phyloP scores from a whole-genome alignment of 2,888 invertebrate species.

The Ellobium chinense region DNA sequence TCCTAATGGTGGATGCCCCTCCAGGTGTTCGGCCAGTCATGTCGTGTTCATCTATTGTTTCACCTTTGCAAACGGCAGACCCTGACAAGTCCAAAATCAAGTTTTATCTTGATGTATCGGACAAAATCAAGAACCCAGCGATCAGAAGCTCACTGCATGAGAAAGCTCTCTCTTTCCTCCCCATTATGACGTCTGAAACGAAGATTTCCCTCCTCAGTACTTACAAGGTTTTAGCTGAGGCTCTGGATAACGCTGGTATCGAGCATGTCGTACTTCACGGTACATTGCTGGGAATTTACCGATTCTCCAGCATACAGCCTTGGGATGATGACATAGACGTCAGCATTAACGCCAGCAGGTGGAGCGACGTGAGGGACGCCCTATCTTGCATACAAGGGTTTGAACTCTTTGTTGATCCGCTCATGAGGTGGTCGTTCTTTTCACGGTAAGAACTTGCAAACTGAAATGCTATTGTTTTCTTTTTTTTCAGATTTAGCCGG shows the following conservation, averaged over 20 bases:
- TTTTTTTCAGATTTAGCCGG: too few species aligned
- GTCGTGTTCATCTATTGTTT: too few species aligned
- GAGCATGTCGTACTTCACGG: not conserved
- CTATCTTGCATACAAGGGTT: conserved; percentile 3
- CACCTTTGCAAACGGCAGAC: too few species aligned
- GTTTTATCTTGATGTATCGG: too few species aligned
- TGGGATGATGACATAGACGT: conserved; percentile 28
- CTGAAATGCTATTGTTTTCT: not conserved
- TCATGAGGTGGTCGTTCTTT: not conserved
- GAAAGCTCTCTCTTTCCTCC: too few species aligned
- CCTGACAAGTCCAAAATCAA: too few species aligned
- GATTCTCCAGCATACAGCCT: not conserved
- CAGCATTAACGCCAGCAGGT: not conserved
- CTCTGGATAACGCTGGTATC: not conserved
- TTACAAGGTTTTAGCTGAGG: not conserved
- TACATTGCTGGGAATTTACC: not conserved
- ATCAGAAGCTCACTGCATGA: too few species aligned
- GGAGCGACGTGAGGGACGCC: not conserved
- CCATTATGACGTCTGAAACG: not conserved
- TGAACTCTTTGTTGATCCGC: not conserved
- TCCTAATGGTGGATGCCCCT: too few species aligned
- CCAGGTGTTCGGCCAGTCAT: too few species aligned
- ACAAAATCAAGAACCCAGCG: too few species aligned
- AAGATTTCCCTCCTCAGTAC: not conserved
- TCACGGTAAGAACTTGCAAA: not conserved